Evolutionary conservation across 2,888 invertebrate species (phyloP).

Genomic region (Agriopis aurantiaria): DNA sequence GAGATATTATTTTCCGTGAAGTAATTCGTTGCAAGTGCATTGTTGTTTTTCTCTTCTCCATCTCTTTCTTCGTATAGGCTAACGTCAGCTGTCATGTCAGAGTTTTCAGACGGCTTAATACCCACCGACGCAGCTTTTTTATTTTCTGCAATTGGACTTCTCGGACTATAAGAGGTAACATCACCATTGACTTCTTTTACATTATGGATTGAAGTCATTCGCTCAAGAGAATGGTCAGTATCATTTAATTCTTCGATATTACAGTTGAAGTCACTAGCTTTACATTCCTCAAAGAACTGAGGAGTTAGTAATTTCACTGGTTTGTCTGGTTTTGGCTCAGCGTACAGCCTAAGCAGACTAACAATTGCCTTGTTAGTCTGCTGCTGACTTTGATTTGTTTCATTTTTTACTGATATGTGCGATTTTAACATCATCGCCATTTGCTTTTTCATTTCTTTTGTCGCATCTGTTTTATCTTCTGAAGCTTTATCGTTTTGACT

Average conservation of each 20-base stretch:
- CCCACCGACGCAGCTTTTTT: no score
- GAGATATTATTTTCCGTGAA: neutral
- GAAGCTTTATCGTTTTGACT: slow-evolving; percentile 16
- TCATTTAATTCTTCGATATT: neutral
- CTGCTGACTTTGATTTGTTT: slow-evolving; percentile 53
- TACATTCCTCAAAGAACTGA: slow-evolving; percentile 53
- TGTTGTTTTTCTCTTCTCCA: neutral
- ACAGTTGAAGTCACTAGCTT: slow-evolving; percentile 13
- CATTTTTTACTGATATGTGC: slow-evolving; percentile 55
- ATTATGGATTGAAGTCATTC: neutral
- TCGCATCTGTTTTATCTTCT: neutral
- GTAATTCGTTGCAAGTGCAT: neutral
- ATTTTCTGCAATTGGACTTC: neutral
- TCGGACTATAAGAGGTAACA: neutral
- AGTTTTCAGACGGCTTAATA: neutral
- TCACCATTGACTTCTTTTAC: neutral
- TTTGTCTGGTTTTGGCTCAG: slow-evolving; percentile 40
- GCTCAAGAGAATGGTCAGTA: neutral
- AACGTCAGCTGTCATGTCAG: neutral
- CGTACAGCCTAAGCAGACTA: slow-evolving; percentile 61
- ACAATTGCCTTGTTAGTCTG: slow-evolving; percentile 64
- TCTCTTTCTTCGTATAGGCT: neutral
- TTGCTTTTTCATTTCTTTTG: slow-evolving; percentile 8
- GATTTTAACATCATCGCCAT: slow-evolving; percentile 54
- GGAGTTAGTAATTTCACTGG: slow-evolving; percentile 61